These are phyloP conservation scores for Oceanodroma tethys DNA, from an alignment of 2,113 vertebrate species.

Conservation along the genomic window DNA sequence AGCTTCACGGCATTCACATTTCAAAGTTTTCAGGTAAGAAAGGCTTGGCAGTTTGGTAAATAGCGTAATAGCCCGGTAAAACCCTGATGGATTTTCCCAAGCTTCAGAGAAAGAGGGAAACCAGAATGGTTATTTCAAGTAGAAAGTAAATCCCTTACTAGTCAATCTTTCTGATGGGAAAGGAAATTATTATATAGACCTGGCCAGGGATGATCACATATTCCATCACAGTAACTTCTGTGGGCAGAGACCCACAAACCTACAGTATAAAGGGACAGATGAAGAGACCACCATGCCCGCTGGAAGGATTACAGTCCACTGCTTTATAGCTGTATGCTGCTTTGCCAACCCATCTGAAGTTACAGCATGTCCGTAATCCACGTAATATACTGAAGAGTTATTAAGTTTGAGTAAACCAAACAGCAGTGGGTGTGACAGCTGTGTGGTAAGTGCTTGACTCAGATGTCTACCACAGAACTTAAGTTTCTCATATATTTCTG, in stretches of 20 bases:
- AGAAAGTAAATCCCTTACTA: neutral
- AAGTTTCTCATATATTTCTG: slow-evolving; percentile 32
- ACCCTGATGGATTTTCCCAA: neutral
- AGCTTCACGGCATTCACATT: neutral
- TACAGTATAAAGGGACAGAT: neutral
- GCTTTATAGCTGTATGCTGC: neutral
- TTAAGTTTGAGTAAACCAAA: slow-evolving; percentile 26
- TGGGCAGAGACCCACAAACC: neutral
- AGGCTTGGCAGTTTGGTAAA: neutral
- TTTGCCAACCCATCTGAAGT: neutral
- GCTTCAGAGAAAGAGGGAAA: neutral
- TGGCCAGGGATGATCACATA: neutral
- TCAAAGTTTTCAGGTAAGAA: neutral
- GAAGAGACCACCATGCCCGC: neutral
- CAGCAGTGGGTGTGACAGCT: slow-evolving; percentile 37
- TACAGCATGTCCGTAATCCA: neutral
- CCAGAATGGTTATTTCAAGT: neutral
- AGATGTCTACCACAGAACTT: slow-evolving; percentile 24
- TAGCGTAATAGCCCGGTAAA: neutral
- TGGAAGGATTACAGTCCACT: neutral
- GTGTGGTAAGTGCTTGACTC: slow-evolving; percentile 50
- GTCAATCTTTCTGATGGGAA: neutral
- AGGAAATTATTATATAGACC: neutral
- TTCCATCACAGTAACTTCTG: neutral
- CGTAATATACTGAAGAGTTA: neutral